Evolutionary conservation across 2,888 invertebrate species (phyloP).

Genomic region (Plusia festucae): DNA sequence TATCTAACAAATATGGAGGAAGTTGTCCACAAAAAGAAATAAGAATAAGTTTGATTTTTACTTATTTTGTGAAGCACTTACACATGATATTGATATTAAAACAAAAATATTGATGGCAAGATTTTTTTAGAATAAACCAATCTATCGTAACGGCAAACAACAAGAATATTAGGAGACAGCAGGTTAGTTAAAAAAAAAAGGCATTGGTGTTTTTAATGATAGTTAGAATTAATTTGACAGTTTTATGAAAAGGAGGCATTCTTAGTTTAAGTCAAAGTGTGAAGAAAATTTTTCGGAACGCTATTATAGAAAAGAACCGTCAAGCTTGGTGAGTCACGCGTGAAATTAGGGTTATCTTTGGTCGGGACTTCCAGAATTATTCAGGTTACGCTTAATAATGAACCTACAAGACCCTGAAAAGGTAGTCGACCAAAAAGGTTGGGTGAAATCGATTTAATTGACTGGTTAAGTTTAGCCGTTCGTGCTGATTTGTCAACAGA

Average conservation of each 20-base stretch:
- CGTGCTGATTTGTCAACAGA: slow-evolving; percentile 28
- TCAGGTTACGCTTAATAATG: slow-evolving; percentile 56
- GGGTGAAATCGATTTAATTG: slow-evolving; percentile 46
- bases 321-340: slow-evolving; percentile 49
- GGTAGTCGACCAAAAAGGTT: slow-evolving; percentile 48
- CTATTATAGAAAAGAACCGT: slow-evolving; percentile 36
- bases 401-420: slow-evolving; percentile 53
- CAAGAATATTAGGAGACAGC: too few species aligned
- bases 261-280: too few species aligned
- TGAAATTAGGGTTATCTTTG: slow-evolving; percentile 59
- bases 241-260: too few species aligned
- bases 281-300: slow-evolving; percentile 38
- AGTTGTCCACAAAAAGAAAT: neutral
- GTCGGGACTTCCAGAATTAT: slow-evolving; percentile 49
- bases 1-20: neutral
- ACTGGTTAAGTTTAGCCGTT: slow-evolving; percentile 45
- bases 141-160: too few species aligned
- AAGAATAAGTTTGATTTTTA: too few species aligned
- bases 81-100: too few species aligned
- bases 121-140: too few species aligned
- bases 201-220: too few species aligned
- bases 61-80: too few species aligned
- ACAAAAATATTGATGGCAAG: too few species aligned
- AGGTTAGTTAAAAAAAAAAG: neutral
- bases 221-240: too few species aligned